phyloP scores from a whole-genome alignment of 2,888 invertebrate genomes.

The Eremobia ochroleuca region DNA sequence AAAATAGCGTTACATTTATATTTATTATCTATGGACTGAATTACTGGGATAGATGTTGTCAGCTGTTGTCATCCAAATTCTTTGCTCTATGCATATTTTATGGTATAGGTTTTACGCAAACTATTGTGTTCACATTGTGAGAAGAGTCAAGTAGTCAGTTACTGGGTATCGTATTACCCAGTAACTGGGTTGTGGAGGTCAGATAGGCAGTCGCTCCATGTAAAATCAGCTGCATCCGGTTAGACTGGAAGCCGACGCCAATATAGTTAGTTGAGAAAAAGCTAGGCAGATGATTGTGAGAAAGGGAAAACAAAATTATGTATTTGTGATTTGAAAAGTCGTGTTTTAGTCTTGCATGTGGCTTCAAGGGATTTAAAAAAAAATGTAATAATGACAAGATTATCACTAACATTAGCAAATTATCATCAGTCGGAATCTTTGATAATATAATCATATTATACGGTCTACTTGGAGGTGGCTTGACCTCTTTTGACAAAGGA shows the following conservation, averaged over 20 bases:
- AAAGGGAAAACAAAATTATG: not conserved
- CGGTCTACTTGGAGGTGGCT: not conserved
- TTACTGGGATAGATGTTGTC: not conserved
- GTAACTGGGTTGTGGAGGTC: no score
- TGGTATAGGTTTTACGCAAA: not conserved
- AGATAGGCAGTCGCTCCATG: no score
- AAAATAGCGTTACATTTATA: not conserved
- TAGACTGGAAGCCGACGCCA: no score
- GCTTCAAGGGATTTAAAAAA: not conserved
- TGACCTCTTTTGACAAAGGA: not conserved
- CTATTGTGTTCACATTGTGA: not conserved
- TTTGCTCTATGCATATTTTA: constrained; percentile 1
- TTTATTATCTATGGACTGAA: no score
- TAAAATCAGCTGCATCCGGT: no score
- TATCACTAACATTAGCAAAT: not conserved
- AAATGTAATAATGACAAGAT: not conserved
- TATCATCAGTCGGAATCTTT: no score
- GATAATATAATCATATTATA: not conserved
- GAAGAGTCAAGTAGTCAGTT: no score
- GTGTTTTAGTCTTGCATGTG: not conserved
- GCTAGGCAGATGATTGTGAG: not conserved
- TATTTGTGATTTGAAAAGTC: not conserved
- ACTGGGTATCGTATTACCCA: no score
- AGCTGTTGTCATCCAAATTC: constrained; percentile 1
- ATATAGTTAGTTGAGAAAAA: no score